Base-by-base conservation (phyloP, 2,888 invertebrate genomes). In the Campoplex nolae region DNA sequence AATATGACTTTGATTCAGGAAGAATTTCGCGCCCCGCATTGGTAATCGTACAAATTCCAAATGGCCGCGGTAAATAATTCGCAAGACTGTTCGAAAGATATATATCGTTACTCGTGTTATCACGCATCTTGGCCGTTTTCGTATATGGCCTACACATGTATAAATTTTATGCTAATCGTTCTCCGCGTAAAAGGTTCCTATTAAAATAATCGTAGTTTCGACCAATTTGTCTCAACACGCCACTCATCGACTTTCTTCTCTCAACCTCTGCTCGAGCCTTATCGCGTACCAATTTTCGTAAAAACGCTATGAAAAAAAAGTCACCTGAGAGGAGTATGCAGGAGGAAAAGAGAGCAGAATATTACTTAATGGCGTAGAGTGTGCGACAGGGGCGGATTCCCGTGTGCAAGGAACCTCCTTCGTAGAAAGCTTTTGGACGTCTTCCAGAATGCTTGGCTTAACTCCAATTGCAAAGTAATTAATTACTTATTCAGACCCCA, bases 381-480 rank as follows among this genome's bases (percentile, higher is more conserved):
- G 80, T 62, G 78, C 74, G 79, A 82, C 78, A 62, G 71, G 78
- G 62, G 81, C 74, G 75, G 83, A 84, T 84, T 88, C 68, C 67
- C 68, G n/a, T 54, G 78, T 67, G 45, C 62, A 13, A 54, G 11
- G 48, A 45, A 74, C 78, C 65, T 80, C 85, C 84, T 23, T 84
- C 85, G 86, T 54, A 80, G 51, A 86, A 79, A 87, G 79, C 65
- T 86, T 88, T 88, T 89, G 89, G 89, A 89, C 83, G 82, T 88
- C 86, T 89, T 89, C 89, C 89, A 89, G 88, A 86, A 88, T 89
- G 70, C 86, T 89, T 89, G 88, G 89, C 89, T 84, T 67, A 74
- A 83, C 84, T 89, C 89, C 89, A 89, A 89, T 89, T 87, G 87
- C 83, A 73, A 82, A 84, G 88, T 89, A 89, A 89, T 89, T 89